phyloP scores from a whole-genome alignment of 2,113 vertebrate species.

The Calidris pugnax region DNA sequence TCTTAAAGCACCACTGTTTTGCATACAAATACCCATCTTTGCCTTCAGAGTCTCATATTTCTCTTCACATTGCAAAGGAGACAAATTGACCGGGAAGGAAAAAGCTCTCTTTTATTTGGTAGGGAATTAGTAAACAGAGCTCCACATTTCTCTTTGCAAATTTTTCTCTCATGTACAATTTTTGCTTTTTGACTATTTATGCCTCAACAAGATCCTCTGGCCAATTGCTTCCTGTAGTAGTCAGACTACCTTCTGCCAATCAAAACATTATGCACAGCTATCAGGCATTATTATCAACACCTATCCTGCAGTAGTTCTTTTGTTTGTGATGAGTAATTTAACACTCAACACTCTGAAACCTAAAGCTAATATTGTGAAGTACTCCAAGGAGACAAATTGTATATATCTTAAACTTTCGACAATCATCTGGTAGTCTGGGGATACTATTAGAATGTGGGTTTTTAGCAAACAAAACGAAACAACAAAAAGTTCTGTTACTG shows the following conservation, averaged over 20 bases:
- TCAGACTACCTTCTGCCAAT: conserved; percentile 50
- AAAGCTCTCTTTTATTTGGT: not conserved
- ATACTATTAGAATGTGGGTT: not conserved
- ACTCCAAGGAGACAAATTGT: conserved; percentile 38
- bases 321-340: conserved; percentile 57
- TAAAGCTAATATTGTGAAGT: conserved; percentile 39
- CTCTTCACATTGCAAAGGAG: not conserved
- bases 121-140: not conserved
- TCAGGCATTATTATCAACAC: conserved; percentile 65
- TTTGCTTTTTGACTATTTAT: not conserved
- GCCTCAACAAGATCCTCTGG: conserved; percentile 29
- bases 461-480: not conserved
- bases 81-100: not conserved
- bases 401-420: not conserved
- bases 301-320: conserved; percentile 39
- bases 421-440: not conserved
- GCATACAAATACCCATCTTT: not conserved
- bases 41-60: not conserved
- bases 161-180: not conserved
- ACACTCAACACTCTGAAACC: conserved; percentile 39
- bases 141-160: not conserved
- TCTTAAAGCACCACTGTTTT: not conserved
- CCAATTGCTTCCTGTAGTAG: conserved; percentile 45
- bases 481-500: not conserved
- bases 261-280: conserved; percentile 11